phyloP scores from a whole-genome alignment of 2,797 vertebrate species.

The Acanthurus lineatus region DNA sequence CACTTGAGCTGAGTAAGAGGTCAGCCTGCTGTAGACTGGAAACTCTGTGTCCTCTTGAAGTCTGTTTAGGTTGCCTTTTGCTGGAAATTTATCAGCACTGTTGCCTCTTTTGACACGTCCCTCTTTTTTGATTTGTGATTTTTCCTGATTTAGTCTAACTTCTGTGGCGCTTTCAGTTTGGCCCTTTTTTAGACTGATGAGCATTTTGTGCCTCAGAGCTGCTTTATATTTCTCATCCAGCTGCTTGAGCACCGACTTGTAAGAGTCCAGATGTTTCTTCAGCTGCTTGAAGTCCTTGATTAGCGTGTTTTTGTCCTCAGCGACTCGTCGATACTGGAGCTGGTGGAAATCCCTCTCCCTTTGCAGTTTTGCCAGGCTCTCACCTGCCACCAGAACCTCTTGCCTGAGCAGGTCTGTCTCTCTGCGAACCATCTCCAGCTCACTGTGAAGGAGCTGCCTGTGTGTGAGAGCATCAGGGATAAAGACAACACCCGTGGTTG shows the following conservation, averaged over 20 bases:
- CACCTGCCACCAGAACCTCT: constrained; percentile 82
- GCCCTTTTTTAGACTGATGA: constrained; percentile 45
- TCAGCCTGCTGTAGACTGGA: not conserved
- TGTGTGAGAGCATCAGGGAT: constrained; percentile 85
- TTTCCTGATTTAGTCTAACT: not conserved
- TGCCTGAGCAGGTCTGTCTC: constrained; percentile 83
- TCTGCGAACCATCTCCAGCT: constrained; percentile 81
- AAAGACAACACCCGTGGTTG: constrained; percentile 19
- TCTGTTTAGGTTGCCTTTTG: not conserved
- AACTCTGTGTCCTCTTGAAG: not conserved
- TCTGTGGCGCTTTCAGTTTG: constrained; percentile 1
- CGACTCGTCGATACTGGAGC: constrained; percentile 84
- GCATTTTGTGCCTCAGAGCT: constrained; percentile 62
- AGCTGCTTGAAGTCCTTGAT: constrained; percentile 86
- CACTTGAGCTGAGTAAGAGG: not conserved
- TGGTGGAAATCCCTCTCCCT: constrained; percentile 91
- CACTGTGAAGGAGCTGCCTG: constrained; percentile 83
- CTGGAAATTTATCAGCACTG: not conserved
- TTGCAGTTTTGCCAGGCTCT: constrained; percentile 84
- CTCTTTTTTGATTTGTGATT: not conserved
- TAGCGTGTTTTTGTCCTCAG: constrained; percentile 89
- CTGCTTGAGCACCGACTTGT: constrained; percentile 84
- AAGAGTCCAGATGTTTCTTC: constrained; percentile 88
- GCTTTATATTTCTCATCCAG: constrained; percentile 87
- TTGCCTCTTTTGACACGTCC: not conserved